These are phyloP conservation scores for Drosophila buzzatii DNA, from an alignment of 2,888 invertebrate genomes.

Conservation along the genomic window DNA sequence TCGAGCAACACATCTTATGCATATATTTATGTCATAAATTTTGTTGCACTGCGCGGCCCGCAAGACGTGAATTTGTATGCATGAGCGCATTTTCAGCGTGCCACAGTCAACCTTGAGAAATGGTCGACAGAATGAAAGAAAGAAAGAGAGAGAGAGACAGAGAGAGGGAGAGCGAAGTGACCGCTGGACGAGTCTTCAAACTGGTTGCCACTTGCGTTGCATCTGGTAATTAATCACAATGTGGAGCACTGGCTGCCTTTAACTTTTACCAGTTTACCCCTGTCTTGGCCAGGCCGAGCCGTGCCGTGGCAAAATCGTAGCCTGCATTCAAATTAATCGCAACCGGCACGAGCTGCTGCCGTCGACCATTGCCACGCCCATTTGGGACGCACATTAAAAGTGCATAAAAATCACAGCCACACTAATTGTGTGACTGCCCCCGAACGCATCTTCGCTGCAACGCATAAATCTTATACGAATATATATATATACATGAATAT, in stretches of 20 bases:
- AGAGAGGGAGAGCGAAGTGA: slow-evolving; percentile 11
- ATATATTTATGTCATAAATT: slow-evolving; percentile 78
- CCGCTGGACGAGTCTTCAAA: slow-evolving; percentile 55
- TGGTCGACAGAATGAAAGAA: background rate
- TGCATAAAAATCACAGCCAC: slow-evolving; percentile 55
- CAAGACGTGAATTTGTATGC: slow-evolving; percentile 59
- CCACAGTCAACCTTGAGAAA: slow-evolving; percentile 70
- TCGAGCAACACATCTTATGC: slow-evolving; percentile 71
- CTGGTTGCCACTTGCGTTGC: slow-evolving; percentile 71
- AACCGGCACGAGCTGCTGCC: slow-evolving; percentile 40
- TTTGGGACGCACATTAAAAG: slow-evolving; percentile 50
- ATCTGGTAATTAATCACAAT: slow-evolving; percentile 73
- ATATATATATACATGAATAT: background rate
- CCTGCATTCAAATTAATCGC: slow-evolving; percentile 66
- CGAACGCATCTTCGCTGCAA: slow-evolving; percentile 23
- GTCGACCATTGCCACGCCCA: slow-evolving; percentile 27
- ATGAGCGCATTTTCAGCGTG: slow-evolving; percentile 60
- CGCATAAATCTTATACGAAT: slow-evolving; percentile 21
- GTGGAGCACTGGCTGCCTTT: slow-evolving; percentile 46
- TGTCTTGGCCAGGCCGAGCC: background rate
- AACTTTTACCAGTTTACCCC: slow-evolving; percentile 29
- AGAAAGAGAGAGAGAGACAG: slow-evolving; percentile 3
- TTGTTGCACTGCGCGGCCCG: slow-evolving; percentile 21
- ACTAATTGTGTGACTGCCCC: slow-evolving; percentile 55
- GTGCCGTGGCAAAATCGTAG: background rate